Conservation (phyloP, 2,888 invertebrate genomes). For the Ichneumoninae sp. region DNA sequence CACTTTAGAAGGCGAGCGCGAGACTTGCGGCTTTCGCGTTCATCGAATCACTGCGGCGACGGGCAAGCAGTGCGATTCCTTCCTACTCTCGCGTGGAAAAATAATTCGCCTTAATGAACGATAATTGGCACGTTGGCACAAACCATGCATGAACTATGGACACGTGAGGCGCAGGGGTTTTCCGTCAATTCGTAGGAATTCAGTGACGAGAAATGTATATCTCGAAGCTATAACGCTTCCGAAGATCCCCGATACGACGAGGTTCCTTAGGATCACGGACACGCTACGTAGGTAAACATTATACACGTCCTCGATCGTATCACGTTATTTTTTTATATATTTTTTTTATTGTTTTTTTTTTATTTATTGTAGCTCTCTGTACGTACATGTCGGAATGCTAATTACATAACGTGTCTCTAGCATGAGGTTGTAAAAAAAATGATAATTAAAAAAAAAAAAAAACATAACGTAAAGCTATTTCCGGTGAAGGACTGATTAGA, state of each 20-base stretch:
- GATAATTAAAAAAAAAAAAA: slow-evolving; percentile 53
- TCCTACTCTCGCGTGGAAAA: slow-evolving; percentile 54
- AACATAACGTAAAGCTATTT: slow-evolving; percentile 46
- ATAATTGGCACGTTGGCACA: slow-evolving; percentile 61
- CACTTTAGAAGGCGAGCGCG: background rate
- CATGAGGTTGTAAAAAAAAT: slow-evolving; percentile 67
- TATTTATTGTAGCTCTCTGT: slow-evolving; percentile 74
- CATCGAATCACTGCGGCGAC: slow-evolving; percentile 56
- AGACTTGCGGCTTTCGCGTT: slow-evolving; percentile 47
- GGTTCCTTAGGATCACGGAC: slow-evolving; percentile 5
- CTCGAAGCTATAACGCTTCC: slow-evolving; percentile 4
- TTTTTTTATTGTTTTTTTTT: background rate
- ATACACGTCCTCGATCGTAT: slow-evolving; percentile 57
- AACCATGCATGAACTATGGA: slow-evolving; percentile 25
- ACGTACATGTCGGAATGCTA: slow-evolving; percentile 70
- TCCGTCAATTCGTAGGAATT: slow-evolving; percentile 13
- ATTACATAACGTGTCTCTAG: slow-evolving; percentile 62
- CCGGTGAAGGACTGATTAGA: slow-evolving; percentile 45
- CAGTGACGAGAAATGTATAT: background rate
- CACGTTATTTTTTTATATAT: slow-evolving; percentile 64
- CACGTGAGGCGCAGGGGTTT: slow-evolving; percentile 35
- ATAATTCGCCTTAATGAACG: slow-evolving; percentile 62
- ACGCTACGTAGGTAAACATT: slow-evolving; percentile 4
- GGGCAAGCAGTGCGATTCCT: slow-evolving; percentile 27
- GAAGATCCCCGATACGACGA: background rate